Percentiles rank a stretch among this genome's conserved stretches.
Evolutionary conservation across 2,888 invertebrate species (phyloP).

Genomic region (Girardia tigrina): DNA sequence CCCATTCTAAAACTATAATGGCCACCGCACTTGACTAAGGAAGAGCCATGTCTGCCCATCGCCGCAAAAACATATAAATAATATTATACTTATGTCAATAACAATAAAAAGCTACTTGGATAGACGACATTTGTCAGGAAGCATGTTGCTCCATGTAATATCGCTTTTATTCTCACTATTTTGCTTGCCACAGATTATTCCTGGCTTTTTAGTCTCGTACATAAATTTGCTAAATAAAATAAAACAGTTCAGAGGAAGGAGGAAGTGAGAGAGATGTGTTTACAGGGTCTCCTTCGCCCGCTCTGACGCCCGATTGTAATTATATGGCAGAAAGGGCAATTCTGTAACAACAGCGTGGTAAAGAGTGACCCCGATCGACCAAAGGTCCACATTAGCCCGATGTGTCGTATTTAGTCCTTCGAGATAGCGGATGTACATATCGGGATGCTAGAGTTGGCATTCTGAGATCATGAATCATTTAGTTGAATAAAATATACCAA

Average conservation of each 20-base stretch:
- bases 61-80: too few species aligned
- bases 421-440: slow-evolving; percentile 1
- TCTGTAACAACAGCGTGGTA: neutral
- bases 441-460: neutral
- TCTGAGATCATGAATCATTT: neutral
- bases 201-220: neutral
- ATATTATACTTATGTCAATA: neutral
- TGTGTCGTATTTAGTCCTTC: neutral
- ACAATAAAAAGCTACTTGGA: neutral
- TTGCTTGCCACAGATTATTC: neutral
- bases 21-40: too few species aligned
- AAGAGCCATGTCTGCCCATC: too few species aligned
- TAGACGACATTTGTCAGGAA: neutral
- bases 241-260: neutral
- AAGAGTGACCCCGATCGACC: slow-evolving; percentile 24
- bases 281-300: neutral
- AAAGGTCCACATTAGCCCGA: slow-evolving; percentile 13
- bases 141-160: neutral
- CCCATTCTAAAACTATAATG: too few species aligned
- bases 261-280: neutral
- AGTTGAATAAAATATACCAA: neutral
- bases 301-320: neutral
- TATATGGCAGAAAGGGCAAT: slow-evolving; percentile 3
- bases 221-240: neutral
- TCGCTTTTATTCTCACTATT: neutral